Percentiles rank a stretch among this genome's conserved stretches.
Evolutionary conservation across 2,888 invertebrate genomes (phyloP).

Genomic region (Pristionchus japonicus): DNA sequence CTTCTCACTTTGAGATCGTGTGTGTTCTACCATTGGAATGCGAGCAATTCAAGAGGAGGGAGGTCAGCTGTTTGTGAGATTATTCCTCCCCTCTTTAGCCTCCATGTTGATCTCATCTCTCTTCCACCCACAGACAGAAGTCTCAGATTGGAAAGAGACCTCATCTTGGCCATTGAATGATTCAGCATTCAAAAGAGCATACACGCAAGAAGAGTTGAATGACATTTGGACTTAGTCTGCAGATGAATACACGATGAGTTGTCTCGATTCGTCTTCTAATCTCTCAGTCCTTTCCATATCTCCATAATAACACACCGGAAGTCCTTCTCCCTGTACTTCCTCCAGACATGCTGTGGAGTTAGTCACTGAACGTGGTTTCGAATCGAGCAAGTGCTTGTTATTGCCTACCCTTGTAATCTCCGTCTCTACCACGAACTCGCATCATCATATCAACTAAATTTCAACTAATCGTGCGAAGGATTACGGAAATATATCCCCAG

Average conservation of each 20-base stretch:
- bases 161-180: not conserved
- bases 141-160: not conserved
- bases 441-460: not conserved
- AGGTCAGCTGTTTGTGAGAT: not conserved
- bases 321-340: not conserved
- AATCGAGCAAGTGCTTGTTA: not conserved
- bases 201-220: constrained; percentile 2
- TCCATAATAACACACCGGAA: not conserved
- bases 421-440: not conserved
- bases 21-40: constrained; percentile 13
- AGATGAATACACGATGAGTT: not conserved
- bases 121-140: not conserved
- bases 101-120: not conserved
- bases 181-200: not conserved
- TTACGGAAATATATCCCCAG: not conserved
- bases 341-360: not conserved
- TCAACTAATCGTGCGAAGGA: not conserved
- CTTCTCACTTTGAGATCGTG: constrained; percentile 1
- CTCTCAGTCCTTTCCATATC: not conserved
- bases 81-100: not conserved
- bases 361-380: not conserved
- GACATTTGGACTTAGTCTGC: not conserved
- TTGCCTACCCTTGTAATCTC: not conserved
- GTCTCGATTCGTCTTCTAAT: no score
- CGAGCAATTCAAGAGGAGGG: not conserved